A percentile compares a stretch with the other conserved stretches of the same genome.
These are phyloP conservation scores for Oryzias woworae DNA, from an alignment of 2,113 vertebrate species.

Conservation along the genomic window DNA sequence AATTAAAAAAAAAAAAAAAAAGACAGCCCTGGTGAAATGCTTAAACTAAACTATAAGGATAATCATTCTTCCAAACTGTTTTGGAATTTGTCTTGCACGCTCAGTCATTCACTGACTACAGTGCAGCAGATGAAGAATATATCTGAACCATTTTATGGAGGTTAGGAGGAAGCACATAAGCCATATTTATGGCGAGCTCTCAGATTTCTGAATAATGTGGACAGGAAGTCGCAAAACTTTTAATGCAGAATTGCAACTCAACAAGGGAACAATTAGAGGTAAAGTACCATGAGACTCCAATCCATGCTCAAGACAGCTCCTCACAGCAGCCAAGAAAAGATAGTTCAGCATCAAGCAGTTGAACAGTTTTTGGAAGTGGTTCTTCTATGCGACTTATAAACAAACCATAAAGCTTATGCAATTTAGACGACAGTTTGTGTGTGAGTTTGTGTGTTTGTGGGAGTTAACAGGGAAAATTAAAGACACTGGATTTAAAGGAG, in stretches of 20 bases:
- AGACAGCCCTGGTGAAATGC: slow-evolving; percentile 37
- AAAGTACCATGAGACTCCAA: slow-evolving; percentile 10
- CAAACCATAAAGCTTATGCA: slow-evolving; percentile 39
- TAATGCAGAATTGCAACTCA: slow-evolving; percentile 43
- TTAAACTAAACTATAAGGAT: slow-evolving; percentile 25
- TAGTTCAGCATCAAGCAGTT: slow-evolving; percentile 51
- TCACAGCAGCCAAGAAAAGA: slow-evolving; percentile 7
- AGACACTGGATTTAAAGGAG: slow-evolving; percentile 5
- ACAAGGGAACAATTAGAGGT: slow-evolving; percentile 40
- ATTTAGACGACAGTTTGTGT: slow-evolving; percentile 20
- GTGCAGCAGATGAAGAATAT: slow-evolving; percentile 36
- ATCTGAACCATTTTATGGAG: slow-evolving; percentile 38
- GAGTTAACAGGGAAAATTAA: slow-evolving; percentile 15
- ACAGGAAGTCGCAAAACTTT: slow-evolving; percentile 48
- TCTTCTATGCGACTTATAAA: slow-evolving; percentile 53
- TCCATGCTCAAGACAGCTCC: slow-evolving; percentile 5
- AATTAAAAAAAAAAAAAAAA: slow-evolving; percentile 39
- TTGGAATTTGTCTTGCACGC: slow-evolving; percentile 25
- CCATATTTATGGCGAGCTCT: slow-evolving; percentile 28
- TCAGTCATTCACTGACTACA: slow-evolving; percentile 14
- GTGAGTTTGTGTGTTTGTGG: background rate
- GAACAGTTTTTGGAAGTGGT: slow-evolving; percentile 38
- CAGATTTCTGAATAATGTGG: slow-evolving; percentile 29
- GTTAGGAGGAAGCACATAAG: slow-evolving; percentile 51
- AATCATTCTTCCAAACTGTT: slow-evolving; percentile 52